Base-by-base conservation (phyloP, 2,888 invertebrate genomes). In the Craniophora ligustri region DNA sequence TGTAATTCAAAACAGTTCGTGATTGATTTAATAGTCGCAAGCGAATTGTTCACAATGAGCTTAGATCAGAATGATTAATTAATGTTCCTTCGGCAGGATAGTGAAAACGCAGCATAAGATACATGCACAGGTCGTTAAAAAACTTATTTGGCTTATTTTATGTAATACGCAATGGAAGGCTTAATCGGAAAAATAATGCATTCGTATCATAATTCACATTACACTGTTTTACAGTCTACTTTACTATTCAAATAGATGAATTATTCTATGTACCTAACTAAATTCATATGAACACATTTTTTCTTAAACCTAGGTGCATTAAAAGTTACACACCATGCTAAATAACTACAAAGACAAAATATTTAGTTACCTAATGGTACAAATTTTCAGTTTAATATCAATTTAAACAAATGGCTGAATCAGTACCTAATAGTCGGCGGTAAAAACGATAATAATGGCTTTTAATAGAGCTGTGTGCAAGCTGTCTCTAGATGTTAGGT, bases 281-380 rank as follows among this genome's bases (percentile, higher is more conserved):
- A 91, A 90, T 90, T 91, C 86, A 90, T 91, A 92, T 92, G 92
- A 92, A 92, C 92, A 92, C 92, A 92, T 92, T 88, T 91, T 91
- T 90, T 78, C 91, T 91, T 91, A 92, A 73, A 60, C 57, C 89
- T 90, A 92, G 81, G 85, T 89, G 88, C 86, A 86, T 85, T 82
- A 75, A 82, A 83, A 82, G 72, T 78, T 81, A 84, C 85, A 90
- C 88, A 86, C 86, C 84, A 78, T 81, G 67, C 82, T 87, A 85
- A 79, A 79, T 76, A 77, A 76, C 81, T 84, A 87, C 73, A 70
- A 71, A 80, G 77, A 80, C 73, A 78, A 72, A 71, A 63, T 72
- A 75, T 74, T 62, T 71, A 72, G 59, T 66, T 73, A 76, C 70
- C 71, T 71, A 75, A 67, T 67, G 74, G 73, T 73, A 72, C 63